A percentile compares a stretch with the other conserved stretches of the same genome.
Conservation (phyloP, 2,797 vertebrate species). For the Discoglossus pictus region DNA sequence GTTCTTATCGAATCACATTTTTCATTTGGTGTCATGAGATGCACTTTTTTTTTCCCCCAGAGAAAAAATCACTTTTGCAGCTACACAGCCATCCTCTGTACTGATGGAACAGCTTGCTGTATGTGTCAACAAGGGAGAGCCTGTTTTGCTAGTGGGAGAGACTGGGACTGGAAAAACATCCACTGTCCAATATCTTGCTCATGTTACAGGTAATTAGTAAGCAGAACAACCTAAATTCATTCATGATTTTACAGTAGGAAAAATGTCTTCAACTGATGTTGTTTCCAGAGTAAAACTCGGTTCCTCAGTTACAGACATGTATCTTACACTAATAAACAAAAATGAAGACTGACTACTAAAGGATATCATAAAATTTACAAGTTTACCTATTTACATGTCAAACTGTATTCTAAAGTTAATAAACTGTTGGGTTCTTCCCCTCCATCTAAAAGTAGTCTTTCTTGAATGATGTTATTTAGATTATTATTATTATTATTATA, state of each 20-base stretch:
- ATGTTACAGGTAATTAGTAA: conserved; percentile 78
- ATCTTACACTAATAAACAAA: too few relatives aligned
- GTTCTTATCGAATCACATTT: background rate
- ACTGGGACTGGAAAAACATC: conserved; percentile 96
- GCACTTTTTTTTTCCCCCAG: conserved; percentile 63
- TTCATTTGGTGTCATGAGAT: background rate
- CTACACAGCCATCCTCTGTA: conserved; percentile 84
- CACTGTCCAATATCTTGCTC: conserved; percentile 88
- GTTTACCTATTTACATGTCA: too few relatives aligned
- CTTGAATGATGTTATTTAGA: too few relatives aligned
- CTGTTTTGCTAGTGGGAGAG: conserved; percentile 91
- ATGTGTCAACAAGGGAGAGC: conserved; percentile 85
- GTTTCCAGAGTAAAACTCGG: too few relatives aligned
- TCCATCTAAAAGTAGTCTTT: too few relatives aligned
- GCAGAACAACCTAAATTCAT: too few relatives aligned
- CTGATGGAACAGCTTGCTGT: conserved; percentile 90
- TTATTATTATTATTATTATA: too few relatives aligned
- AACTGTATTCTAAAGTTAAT: too few relatives aligned
- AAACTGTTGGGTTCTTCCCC: too few relatives aligned
- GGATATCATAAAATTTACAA: too few relatives aligned
- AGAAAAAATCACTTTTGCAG: conserved; percentile 83
- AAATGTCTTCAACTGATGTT: background rate
- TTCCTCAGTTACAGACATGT: too few relatives aligned
- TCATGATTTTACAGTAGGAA: background rate
- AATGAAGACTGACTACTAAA: too few relatives aligned